Percentiles rank a stretch among this genome's conserved stretches.
phyloP scores from a whole-genome alignment of 2,888 invertebrate species.

The Tipula vernalis region DNA sequence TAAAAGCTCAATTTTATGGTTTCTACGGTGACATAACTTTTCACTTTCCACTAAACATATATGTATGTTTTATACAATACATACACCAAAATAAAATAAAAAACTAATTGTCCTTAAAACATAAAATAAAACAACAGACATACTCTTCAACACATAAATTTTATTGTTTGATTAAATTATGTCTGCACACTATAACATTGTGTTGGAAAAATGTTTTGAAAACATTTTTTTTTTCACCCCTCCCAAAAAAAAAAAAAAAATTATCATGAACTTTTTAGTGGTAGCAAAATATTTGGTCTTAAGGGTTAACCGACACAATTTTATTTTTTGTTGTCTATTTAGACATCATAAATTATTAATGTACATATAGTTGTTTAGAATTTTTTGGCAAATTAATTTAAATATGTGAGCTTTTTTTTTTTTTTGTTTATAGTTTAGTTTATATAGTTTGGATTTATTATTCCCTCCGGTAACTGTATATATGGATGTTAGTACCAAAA shows the following conservation, averaged over 20 bases:
- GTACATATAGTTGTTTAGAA: not conserved
- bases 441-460: not conserved
- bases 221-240: not conserved
- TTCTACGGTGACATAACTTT: not conserved
- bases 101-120: not conserved
- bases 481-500: not conserved
- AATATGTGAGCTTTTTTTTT: not conserved
- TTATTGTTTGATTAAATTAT: not conserved
- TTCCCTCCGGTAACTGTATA: not conserved
- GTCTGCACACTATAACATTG: not conserved
- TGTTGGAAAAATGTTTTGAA: not conserved
- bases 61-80: not conserved
- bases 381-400: not conserved
- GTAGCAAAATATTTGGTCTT: not conserved
- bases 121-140: not conserved
- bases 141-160: not conserved
- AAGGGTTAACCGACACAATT: not conserved
- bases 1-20: not conserved
- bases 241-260: not conserved
- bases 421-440: not conserved
- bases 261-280: not conserved
- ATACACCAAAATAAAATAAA: not conserved
- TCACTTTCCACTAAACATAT: not conserved
- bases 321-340: not conserved
- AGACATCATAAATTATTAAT: conserved; percentile 4